Evolutionary conservation across 2,888 invertebrate species (phyloP), one percentile per base, ranked within the genome.

Genomic region (Brachycybe producta): DNA sequence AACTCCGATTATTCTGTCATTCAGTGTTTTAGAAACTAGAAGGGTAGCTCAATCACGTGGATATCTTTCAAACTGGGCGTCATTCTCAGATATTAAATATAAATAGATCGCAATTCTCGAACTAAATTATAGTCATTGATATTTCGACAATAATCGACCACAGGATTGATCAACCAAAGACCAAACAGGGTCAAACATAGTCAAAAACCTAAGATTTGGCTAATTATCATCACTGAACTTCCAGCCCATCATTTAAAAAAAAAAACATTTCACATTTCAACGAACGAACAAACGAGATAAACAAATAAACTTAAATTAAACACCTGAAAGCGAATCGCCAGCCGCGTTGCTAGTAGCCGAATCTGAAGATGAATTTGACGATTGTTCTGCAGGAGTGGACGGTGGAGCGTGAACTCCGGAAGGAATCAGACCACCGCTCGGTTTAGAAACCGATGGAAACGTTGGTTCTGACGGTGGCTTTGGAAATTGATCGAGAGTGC

Each of bases 331-430:
- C 15, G 7, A 36, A 36, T 5, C 15, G 19, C 7, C 5, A 36
- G n/a, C 8, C 32, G 8, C 32, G 8, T 30, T 30, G n/a, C 8
- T 30, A 30, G 8, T 11, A 27, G 17, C 43, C 24, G 43, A 43
- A 7, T 43, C 43, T 5, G 43, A 42, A 3, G 26, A 43, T 27
- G 43, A 43, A 2, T 24, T n/a, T 27, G 43, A 43, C n/a, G 38
- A 34, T 13, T 38, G 36, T 42, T 53, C 53, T 3, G 51, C 52
- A 21, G 57, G 57, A 26, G 57, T 57, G 17, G 56, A 55, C 8
- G 57, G 57, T 7, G 57, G 57, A 8, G 57, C 57, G 43, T 58
- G 57, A 36, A 52, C 48, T 8, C 57, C 57, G 19, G 56, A 27
- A 15, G 38, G 24, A 7, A 43, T 30, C 13, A 43, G 28, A 43